phyloP scores from a whole-genome alignment of 2,113 vertebrate species.

The Phrynosoma platyrhinos region DNA sequence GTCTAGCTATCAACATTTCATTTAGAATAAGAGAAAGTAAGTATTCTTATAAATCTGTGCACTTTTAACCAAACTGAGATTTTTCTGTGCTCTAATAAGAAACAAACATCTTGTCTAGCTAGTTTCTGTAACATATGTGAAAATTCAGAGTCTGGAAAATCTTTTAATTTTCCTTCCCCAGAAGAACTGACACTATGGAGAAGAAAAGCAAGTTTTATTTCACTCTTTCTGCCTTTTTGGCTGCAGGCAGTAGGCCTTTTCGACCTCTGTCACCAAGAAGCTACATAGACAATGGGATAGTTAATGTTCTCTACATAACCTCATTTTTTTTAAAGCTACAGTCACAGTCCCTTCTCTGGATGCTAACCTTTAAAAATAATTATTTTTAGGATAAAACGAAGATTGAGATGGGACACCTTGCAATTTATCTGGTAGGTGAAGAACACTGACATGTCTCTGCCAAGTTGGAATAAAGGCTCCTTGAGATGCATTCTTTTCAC shows the following conservation, averaged over 20 bases:
- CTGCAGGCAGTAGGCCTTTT: neutral
- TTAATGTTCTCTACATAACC: neutral
- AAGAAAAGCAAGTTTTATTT: slow-evolving; percentile 9
- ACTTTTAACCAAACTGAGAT: slow-evolving; percentile 40
- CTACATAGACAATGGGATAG: neutral
- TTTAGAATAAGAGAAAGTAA: neutral
- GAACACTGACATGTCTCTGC: neutral
- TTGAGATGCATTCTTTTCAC: neutral
- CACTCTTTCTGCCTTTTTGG: neutral
- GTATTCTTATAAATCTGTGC: slow-evolving; percentile 37
- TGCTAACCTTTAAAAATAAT: neutral
- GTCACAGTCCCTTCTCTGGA: neutral
- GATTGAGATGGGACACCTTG: too few species aligned
- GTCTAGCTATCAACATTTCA: slow-evolving; percentile 16
- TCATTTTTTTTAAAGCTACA: neutral
- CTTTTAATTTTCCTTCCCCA: slow-evolving; percentile 27
- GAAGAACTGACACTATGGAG: neutral
- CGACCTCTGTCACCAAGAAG: neutral
- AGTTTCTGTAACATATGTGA: slow-evolving; percentile 2
- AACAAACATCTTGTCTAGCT: slow-evolving; percentile 50
- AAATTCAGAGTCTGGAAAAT: neutral
- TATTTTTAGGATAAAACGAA: neutral
- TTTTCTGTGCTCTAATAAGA: slow-evolving; percentile 39
- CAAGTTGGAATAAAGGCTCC: neutral
- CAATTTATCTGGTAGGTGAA: neutral